Evolutionary conservation across 2,888 invertebrate species (phyloP).

Genomic region (Hyalella azteca): DNA sequence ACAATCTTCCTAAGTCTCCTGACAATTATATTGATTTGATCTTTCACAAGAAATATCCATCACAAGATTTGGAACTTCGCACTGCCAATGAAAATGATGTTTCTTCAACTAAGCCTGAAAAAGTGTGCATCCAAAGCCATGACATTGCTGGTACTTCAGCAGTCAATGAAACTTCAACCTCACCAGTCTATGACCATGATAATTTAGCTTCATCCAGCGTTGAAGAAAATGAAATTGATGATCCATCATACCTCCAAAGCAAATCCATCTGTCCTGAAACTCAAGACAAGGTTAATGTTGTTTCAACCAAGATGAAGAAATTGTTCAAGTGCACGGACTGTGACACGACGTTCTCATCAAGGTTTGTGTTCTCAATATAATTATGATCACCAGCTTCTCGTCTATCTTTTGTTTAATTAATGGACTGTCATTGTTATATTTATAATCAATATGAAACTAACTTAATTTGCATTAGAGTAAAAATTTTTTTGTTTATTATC

Average conservation of each 20-base stretch:
- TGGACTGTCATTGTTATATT: not conserved
- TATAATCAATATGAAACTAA: not conserved
- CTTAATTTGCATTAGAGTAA: not conserved
- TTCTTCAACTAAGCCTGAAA: not conserved
- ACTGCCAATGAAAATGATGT: not conserved
- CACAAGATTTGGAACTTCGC: not conserved
- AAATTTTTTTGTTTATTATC: not conserved
- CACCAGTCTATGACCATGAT: too few species aligned
- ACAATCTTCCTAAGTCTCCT: too few species aligned
- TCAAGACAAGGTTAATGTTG: not conserved
- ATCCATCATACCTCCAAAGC: not conserved
- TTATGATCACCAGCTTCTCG: not conserved
- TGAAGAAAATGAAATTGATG: slow-evolving; percentile 1
- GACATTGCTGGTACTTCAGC: not conserved
- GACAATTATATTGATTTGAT: not conserved
- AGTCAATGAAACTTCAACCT: not conserved
- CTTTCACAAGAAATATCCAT: not conserved
- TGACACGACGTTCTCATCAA: not conserved
- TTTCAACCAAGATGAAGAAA: not conserved
- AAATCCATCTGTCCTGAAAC: not conserved
- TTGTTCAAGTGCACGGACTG: not conserved
- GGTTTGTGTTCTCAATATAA: not conserved
- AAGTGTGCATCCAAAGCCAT: not conserved
- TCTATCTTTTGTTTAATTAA: not conserved
- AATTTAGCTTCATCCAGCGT: not conserved